phyloP scores from a whole-genome alignment of 2,797 vertebrate genomes.

The Nasua narica region DNA sequence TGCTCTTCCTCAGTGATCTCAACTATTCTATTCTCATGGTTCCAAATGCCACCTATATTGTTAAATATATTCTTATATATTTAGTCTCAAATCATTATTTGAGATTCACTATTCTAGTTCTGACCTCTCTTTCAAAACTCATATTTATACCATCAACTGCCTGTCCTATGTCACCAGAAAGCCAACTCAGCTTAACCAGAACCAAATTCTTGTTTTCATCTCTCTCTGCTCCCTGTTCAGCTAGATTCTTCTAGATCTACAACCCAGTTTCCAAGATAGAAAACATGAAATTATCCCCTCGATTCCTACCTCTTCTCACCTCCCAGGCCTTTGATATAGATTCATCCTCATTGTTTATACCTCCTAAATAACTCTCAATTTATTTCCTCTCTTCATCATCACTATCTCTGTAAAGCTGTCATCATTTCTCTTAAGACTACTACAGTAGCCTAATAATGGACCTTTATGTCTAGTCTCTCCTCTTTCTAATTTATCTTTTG shows the following conservation, averaged over 20 bases:
- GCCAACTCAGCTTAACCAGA: neutral
- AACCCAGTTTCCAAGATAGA: neutral
- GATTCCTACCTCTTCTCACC: neutral
- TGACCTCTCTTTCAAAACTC: neutral
- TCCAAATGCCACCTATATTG: neutral
- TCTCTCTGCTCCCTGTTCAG: neutral
- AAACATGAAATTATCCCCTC: neutral
- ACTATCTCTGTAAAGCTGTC: neutral
- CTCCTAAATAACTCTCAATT: neutral
- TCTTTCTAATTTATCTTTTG: constrained; percentile 27
- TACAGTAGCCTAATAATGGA: neutral
- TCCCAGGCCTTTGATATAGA: neutral
- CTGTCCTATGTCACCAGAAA: neutral
- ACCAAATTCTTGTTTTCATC: neutral
- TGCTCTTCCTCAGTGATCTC: neutral
- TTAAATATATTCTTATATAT: neutral
- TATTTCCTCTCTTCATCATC: constrained; percentile 15
- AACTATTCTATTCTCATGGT: neutral
- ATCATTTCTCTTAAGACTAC: neutral
- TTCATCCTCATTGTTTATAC: neutral
- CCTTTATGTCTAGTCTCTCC: neutral
- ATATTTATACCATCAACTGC: neutral
- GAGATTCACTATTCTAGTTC: neutral
- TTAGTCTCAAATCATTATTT: constrained; percentile 10
- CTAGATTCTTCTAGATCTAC: neutral